phyloP scores from a whole-genome alignment of 2,797 vertebrate species.

The Chrysocyon brachyurus region DNA sequence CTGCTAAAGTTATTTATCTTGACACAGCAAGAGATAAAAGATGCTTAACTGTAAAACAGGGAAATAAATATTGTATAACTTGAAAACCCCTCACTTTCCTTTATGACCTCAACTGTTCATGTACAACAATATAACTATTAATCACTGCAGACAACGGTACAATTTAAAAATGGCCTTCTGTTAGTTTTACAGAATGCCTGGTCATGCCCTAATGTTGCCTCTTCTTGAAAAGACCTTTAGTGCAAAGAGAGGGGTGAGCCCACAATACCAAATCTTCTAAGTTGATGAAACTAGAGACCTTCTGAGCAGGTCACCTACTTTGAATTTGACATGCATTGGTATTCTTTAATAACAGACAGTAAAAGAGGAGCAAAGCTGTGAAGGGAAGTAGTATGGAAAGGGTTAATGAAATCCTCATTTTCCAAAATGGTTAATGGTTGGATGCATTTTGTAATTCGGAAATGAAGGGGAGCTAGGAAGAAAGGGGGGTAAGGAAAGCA shows the following conservation, averaged over 20 bases:
- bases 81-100: slow-evolving; percentile 13
- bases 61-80: background rate
- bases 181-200: slow-evolving; percentile 18
- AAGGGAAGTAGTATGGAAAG: background rate
- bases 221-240: background rate
- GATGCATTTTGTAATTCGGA: background rate
- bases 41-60: background rate
- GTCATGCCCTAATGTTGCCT: background rate
- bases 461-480: background rate
- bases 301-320: background rate
- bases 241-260: background rate
- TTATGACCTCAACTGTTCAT: slow-evolving; percentile 2
- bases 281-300: background rate
- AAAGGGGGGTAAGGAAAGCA: background rate
- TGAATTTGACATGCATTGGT: background rate
- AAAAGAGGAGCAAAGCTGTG: background rate
- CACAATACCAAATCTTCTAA: background rate
- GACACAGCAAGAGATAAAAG: slow-evolving; percentile 13
- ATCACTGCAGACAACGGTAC: background rate
- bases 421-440: slow-evolving; percentile 9
- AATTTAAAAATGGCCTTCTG: slow-evolving; percentile 41
- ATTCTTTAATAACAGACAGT: background rate
- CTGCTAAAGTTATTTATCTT: slow-evolving; percentile 27
- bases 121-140: background rate
- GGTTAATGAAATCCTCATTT: slow-evolving; percentile 16